Evolutionary conservation across 2,888 invertebrate species (phyloP).

Genomic region (Sesia apiformis): DNA sequence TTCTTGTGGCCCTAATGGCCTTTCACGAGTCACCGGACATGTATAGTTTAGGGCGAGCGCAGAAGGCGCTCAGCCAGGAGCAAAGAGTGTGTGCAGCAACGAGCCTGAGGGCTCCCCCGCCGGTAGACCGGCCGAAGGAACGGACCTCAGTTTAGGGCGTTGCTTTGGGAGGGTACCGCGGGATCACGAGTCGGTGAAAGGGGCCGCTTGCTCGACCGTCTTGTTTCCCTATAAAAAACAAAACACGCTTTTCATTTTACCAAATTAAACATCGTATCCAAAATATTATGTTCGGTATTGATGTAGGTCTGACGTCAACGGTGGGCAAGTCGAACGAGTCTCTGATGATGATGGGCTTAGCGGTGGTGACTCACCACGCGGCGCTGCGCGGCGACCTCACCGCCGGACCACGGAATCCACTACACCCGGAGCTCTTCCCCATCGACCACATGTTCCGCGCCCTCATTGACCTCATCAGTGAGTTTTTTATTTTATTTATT

Average conservation of each 20-base stretch:
- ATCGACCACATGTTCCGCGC: conserved; percentile 86
- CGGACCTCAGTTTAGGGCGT: too few species aligned
- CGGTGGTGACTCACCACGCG: conserved; percentile 82
- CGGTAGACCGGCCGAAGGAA: too few species aligned
- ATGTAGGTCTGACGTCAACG: conserved; percentile 42
- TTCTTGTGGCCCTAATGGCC: too few species aligned
- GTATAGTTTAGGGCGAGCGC: too few species aligned
- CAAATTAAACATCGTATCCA: too few species aligned
- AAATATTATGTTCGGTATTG: neutral
- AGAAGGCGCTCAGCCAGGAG: too few species aligned
- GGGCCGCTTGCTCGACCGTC: too few species aligned
- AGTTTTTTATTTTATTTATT: conserved; percentile 21
- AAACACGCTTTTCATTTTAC: neutral
- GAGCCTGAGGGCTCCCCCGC: too few species aligned
- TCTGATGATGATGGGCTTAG: conserved; percentile 68
- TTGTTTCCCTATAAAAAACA: neutral
- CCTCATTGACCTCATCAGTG: conserved; percentile 84
- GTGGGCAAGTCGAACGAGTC: conserved; percentile 67
- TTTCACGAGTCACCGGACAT: too few species aligned
- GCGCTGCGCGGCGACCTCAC: conserved; percentile 70
- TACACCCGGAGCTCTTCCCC: conserved; percentile 86
- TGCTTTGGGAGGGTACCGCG: too few species aligned
- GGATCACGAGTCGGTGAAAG: too few species aligned
- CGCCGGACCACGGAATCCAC: conserved; percentile 53
- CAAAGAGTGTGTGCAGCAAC: too few species aligned